These are phyloP conservation scores for Pyxicephalus adspersus DNA, from an alignment of 2,113 vertebrate species.

Conservation along the genomic window DNA sequence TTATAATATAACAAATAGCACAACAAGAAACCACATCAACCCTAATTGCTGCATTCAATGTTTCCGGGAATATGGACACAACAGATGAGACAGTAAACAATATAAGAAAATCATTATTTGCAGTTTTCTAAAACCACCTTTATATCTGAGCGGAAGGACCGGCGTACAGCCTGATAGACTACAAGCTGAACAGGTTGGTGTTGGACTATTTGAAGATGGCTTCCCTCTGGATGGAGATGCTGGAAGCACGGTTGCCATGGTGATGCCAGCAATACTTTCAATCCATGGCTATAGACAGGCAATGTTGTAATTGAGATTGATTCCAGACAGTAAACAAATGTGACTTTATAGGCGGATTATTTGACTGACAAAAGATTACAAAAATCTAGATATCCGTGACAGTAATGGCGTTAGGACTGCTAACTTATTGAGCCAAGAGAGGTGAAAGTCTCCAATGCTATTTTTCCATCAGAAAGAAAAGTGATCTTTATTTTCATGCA, in stretches of 20 bases:
- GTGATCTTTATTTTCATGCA: neutral
- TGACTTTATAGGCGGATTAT: conserved; percentile 2
- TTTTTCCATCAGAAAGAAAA: neutral
- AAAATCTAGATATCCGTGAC: too few species aligned
- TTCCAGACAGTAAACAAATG: conserved; percentile 25
- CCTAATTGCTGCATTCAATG: too few species aligned
- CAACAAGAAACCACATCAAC: too few species aligned
- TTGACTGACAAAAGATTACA: too few species aligned
- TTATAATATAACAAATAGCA: too few species aligned
- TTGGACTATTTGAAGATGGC: conserved; percentile 41
- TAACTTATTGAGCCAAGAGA: neutral
- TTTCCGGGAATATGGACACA: neutral
- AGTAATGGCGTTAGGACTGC: neutral
- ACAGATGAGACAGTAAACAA: neutral
- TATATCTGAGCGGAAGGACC: neutral
- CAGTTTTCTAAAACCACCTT: too few species aligned
- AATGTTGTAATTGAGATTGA: conserved; percentile 37
- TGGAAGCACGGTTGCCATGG: conserved; percentile 46
- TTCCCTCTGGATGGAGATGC: conserved; percentile 31
- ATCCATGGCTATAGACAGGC: conserved; percentile 2
- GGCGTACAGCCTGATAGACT: neutral
- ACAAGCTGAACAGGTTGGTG: conserved; percentile 22
- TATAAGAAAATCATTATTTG: neutral
- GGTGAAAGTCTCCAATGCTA: neutral
- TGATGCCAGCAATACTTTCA: conserved; percentile 30